phyloP scores from a whole-genome alignment of 2,113 vertebrate species.

The human (Homo sapiens) region GRCh38 chr2:173072001-173072500 shows the following conservation, averaged over 20 bases:
- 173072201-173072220: neutral
- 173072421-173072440: neutral
- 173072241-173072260: neutral
- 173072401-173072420: neutral
- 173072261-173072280: neutral
- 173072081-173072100: neutral
- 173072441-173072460: neutral
- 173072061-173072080: neutral
- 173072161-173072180: neutral
- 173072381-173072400: neutral
- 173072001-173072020: neutral
- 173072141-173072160: neutral
- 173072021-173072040: neutral
- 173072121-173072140: neutral
- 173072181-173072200: neutral
- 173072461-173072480: neutral
- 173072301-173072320: neutral
- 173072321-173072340: slow-evolving; percentile 8
- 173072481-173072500: neutral
- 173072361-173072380: neutral
- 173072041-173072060: neutral
- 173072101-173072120: neutral
- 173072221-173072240: neutral
- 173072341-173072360: neutral
- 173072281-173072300: neutral